These are phyloP conservation scores for Taurulus bubalis DNA, from an alignment of 2,113 vertebrate genomes.

Conservation along the genomic window DNA sequence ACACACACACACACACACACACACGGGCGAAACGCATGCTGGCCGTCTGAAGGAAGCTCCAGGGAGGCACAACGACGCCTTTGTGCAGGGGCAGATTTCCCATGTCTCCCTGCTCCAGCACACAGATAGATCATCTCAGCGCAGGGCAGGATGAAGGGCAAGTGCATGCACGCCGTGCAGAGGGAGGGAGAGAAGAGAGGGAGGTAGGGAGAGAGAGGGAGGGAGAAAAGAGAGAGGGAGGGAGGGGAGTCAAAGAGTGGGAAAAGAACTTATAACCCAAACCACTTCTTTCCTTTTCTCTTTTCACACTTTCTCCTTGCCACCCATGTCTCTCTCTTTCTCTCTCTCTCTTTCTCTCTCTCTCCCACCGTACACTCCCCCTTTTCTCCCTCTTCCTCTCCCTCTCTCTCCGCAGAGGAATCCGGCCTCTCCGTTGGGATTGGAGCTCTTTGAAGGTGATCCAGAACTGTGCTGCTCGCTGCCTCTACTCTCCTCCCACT, in stretches of 20 bases:
- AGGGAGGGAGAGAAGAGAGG: background rate
- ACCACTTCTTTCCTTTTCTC: slow-evolving; percentile 60
- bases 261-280: slow-evolving; percentile 63
- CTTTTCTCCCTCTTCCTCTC: slow-evolving; percentile 44
- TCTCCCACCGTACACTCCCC: background rate
- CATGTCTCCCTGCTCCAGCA: slow-evolving; percentile 74
- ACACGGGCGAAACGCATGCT: slow-evolving; percentile 28
- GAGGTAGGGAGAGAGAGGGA: slow-evolving; percentile 22
- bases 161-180: slow-evolving; percentile 78
- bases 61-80: slow-evolving; percentile 76
- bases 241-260: slow-evolving; percentile 42
- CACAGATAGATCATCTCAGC: slow-evolving; percentile 78
- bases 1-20: background rate
- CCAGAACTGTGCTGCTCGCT: slow-evolving; percentile 77
- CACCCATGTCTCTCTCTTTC: slow-evolving; percentile 61
- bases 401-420: slow-evolving; percentile 76
- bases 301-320: slow-evolving; percentile 70
- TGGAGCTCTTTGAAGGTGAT: slow-evolving; percentile 85
- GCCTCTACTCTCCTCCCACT: slow-evolving; percentile 60
- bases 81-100: slow-evolving; percentile 78
- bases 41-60: slow-evolving; percentile 75
- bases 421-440: slow-evolving; percentile 78
- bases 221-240: background rate
- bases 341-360: slow-evolving; percentile 48
- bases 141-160: slow-evolving; percentile 78